These are phyloP conservation scores for Thrips palmi DNA, from an alignment of 1,140 invertebrate species.

Conservation along the genomic window DNA sequence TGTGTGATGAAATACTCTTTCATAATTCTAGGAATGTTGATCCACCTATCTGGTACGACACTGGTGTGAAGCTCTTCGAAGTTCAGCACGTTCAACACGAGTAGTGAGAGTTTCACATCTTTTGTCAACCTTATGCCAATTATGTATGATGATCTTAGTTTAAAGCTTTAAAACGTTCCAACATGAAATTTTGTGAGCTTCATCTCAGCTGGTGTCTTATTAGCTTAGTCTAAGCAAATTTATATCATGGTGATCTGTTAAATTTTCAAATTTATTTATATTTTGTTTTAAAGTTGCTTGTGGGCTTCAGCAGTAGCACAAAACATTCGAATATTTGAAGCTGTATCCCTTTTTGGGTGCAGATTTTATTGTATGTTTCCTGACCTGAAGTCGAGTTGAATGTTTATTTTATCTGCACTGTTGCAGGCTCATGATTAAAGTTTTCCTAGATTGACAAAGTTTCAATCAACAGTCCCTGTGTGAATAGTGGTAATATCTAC, in stretches of 20 bases:
- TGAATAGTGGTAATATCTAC: too few species aligned
- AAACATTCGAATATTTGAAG: too few species aligned
- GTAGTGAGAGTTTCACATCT: constrained; percentile 7
- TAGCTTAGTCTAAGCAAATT: background rate
- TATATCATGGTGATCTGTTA: background rate
- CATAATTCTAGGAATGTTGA: constrained; percentile 72
- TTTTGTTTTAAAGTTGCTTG: too few species aligned
- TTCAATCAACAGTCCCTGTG: too few species aligned
- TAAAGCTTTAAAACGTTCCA: background rate
- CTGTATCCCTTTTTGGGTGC: too few species aligned
- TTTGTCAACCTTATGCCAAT: background rate
- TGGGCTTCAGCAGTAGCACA: too few species aligned
- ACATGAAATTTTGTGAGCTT: too few species aligned
- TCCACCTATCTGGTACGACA: constrained; percentile 99
- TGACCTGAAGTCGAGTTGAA: too few species aligned
- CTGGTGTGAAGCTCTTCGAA: constrained; percentile 96
- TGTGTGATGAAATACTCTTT: constrained; percentile 14
- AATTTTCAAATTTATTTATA: background rate
- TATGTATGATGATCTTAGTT: background rate
- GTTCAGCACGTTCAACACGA: constrained; percentile 81
- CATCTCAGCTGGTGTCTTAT: background rate
- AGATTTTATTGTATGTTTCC: too few species aligned
- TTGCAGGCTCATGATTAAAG: too few species aligned
- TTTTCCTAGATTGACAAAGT: too few species aligned
- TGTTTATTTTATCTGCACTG: too few species aligned